Conservation (phyloP, 2,888 invertebrate genomes). For the Argynnis bischoffii region DNA sequence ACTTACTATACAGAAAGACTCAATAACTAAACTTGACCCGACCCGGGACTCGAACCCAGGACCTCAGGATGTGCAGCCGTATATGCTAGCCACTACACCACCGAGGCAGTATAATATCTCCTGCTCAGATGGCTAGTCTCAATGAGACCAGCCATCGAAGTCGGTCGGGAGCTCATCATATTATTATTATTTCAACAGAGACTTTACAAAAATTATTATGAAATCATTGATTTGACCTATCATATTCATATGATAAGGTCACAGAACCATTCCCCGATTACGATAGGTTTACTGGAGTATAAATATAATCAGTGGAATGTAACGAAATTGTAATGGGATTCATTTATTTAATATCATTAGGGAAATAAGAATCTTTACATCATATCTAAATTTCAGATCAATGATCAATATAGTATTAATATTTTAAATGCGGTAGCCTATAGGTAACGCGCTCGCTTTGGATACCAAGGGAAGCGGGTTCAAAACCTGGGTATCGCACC, state of each 20-base stretch:
- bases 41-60: too few relatives aligned
- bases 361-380: slow-evolving; percentile 9
- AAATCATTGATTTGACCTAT: not conserved
- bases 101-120: too few relatives aligned
- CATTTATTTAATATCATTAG: slow-evolving; percentile 8
- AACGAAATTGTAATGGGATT: slow-evolving; percentile 10
- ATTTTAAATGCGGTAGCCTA: not conserved
- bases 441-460: too few relatives aligned
- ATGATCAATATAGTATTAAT: not conserved
- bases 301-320: slow-evolving; percentile 28
- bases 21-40: too few relatives aligned
- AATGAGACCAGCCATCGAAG: too few relatives aligned
- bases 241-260: slow-evolving; percentile 36
- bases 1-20: too few relatives aligned
- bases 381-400: not conserved
- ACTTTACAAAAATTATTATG: not conserved
- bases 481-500: too few relatives aligned
- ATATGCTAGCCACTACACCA: too few relatives aligned
- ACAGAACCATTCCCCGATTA: slow-evolving; percentile 33
- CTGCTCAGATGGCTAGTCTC: too few relatives aligned
- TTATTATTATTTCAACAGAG: not conserved
- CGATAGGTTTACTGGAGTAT: slow-evolving; percentile 29
- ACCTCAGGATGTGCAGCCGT: too few relatives aligned
- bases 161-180: too few relatives aligned
- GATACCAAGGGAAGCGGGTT: too few relatives aligned